Base-by-base conservation (phyloP, 1,140 invertebrate species). In the Drosophila trapezifrons region DNA sequence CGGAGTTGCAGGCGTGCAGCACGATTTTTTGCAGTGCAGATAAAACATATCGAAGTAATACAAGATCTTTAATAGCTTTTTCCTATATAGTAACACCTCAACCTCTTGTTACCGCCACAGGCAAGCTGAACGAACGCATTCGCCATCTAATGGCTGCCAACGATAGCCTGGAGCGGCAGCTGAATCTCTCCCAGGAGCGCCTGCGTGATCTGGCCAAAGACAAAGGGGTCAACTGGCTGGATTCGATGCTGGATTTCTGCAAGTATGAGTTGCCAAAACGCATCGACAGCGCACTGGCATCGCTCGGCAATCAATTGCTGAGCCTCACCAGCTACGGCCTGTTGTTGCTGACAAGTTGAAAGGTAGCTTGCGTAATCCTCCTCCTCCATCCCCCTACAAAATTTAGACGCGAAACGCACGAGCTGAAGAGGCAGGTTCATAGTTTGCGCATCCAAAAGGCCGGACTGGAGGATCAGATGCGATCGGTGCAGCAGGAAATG, bases 181-280 rank as follows among this genome's bases (percentile, higher is more conserved):
- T 92, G 1, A 78, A 72, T 32, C 20, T 73, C 10, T 79, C 78
- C 2, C 90, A 92, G 66, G 71, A 85, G 37, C 74, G 79, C 2
- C 35, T 92, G 29, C 78, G 82, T 4, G 75, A 89, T n/a, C n/a
- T 92, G 67, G 87, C 85, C 46, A 82, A 65, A 18, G 60, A 91
- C 15, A 90, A 92, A 43, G 85, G 70, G 0, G 85, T 90, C 7
- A 78, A 78, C 42, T 92, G 91, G 91, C 69, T 92, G 20, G 90
- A 92, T 67, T 91, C 91, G n/a, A 91, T 92, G 76, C 55, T 92
- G 57, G 79, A 79, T 71, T 92, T 91, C 71, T 92, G 91, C 91
- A 92, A 91, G 91, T 92, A 90, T 87, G 90, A 78, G 62, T 76
- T 91, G 72, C 59, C 62, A 54, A 74, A 81, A 56, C 38, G 75